Evolutionary conservation across 2,888 invertebrate genomes (phyloP), one percentile per base, ranked within the genome.

Genomic region (Leptodirus hochenwartii): DNA sequence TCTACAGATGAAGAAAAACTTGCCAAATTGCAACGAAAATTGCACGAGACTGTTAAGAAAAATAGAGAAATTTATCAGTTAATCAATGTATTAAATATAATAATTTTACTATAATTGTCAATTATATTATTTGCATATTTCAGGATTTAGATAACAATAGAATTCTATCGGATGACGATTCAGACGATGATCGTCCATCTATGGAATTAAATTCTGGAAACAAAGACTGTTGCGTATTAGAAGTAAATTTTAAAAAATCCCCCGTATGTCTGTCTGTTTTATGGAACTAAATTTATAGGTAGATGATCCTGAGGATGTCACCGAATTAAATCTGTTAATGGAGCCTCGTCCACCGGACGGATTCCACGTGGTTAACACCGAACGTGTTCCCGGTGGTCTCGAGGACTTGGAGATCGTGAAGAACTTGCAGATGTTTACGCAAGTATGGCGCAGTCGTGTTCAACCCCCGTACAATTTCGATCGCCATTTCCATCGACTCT

Each of bases 351-450:
- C 76, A 3, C 81, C 81, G 0, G 68, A 71, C 36, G 80, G 78
- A 30, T 77, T 81, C 47, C 72, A 79, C 43, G 68, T 81, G 25
- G 79, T 77, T 25, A 81, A 79, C 46, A 80, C 79, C 1, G 77
- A 82, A 51, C 61, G 60, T 16, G 68, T 80, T 32, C 79, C 80
- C 2, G 82, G 80, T 1, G 82, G 80, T 1, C 56, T 75, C 35
- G 64, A 67, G 25, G 71, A 70, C 35, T 56, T 69, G 37, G 72
- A 74, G 43, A 64, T 70, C 6, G 69, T 74, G 1, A 62, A 66
- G 40, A 76, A 74, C 50, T 54, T 77, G 23, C 77, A 84, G 61
- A 80, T 82, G 77, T 84, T 85, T 47, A 72, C 82, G 0, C 85
- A 88, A 50, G 70, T 88, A 12, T 80, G 80, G 60, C 57, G 73